Evolutionary conservation across 2,797 vertebrate genomes (phyloP).

Genomic region (Lepilemur ruficaudatus): DNA sequence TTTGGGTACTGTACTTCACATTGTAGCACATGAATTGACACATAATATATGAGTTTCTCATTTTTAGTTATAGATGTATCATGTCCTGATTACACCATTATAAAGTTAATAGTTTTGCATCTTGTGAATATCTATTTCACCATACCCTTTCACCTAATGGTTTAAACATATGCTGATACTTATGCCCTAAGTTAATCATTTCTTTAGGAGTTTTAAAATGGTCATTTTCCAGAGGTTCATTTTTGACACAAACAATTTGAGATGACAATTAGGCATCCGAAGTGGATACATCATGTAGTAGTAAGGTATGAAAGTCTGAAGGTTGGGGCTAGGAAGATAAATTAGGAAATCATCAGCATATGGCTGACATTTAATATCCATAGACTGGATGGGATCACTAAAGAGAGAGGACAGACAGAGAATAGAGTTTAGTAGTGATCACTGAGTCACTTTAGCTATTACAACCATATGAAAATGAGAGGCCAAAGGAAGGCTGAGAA

Average conservation of each 20-base stretch:
- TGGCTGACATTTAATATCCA: neutral
- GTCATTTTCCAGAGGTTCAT: neutral
- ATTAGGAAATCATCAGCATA: neutral
- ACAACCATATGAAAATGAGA: neutral
- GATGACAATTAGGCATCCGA: neutral
- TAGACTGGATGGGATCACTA: neutral
- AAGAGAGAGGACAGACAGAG: neutral
- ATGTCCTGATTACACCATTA: neutral
- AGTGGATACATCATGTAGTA: neutral
- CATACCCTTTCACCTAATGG: neutral
- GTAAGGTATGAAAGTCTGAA: neutral
- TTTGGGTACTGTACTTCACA: neutral
- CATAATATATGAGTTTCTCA: neutral
- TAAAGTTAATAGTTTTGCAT: neutral
- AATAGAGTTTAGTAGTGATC: neutral
- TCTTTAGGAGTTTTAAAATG: neutral
- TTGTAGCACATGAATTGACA: neutral
- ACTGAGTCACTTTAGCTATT: neutral
- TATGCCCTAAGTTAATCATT: neutral
- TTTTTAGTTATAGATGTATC: neutral
- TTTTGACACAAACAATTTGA: constrained; percentile 18
- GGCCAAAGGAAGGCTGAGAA: neutral
- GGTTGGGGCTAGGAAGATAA: neutral
- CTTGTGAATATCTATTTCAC: neutral
- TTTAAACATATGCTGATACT: neutral